Conservation (phyloP, 2,888 invertebrate genomes). For the Drosophila bunnanda region DNA sequence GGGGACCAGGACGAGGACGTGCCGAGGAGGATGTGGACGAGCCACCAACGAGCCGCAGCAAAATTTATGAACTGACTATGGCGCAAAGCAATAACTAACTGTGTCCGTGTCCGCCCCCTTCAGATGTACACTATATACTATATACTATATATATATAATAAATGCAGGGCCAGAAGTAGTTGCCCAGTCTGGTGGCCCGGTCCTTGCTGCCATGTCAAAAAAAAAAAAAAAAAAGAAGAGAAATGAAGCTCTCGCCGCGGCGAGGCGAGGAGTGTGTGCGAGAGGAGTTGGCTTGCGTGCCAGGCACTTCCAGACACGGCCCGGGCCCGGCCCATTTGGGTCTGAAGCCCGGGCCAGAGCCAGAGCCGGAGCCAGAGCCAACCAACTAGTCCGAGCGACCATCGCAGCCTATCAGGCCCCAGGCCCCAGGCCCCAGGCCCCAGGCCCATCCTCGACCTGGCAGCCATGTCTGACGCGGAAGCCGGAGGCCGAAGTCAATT, state of each 20-base stretch:
- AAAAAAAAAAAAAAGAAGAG: conserved; percentile 52
- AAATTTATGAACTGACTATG: conserved; percentile 69
- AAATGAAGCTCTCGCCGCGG: conserved; percentile 5
- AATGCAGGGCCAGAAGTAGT: conserved; percentile 69
- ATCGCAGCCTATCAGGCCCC: conserved; percentile 62
- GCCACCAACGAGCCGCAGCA: conserved; percentile 50
- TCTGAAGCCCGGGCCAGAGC: conserved; percentile 8
- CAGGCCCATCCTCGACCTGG: conserved; percentile 29
- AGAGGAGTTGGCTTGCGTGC: conserved; percentile 64
- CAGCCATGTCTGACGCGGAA: conserved; percentile 35
- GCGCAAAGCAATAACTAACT: conserved; percentile 40
- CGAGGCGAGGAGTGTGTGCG: conserved; percentile 16
- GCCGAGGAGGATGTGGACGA: conserved; percentile 22
- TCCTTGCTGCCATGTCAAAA: conserved; percentile 68
- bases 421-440: conserved; percentile 39
- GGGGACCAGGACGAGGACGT: conserved; percentile 1
- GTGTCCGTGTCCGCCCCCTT: conserved; percentile 17
- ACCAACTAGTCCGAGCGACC: conserved; percentile 61
- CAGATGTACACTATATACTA: conserved; percentile 21
- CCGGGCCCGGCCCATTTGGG: conserved; percentile 47
- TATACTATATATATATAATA: conserved; percentile 25
- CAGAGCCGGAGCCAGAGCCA: conserved; percentile 45
- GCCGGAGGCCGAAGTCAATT: conserved; percentile 50
- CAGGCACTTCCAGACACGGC: conserved; percentile 76
- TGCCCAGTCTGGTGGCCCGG: conserved; percentile 68